phyloP scores from a whole-genome alignment of 2,797 vertebrate genomes.

The Zalophus californianus region DNA sequence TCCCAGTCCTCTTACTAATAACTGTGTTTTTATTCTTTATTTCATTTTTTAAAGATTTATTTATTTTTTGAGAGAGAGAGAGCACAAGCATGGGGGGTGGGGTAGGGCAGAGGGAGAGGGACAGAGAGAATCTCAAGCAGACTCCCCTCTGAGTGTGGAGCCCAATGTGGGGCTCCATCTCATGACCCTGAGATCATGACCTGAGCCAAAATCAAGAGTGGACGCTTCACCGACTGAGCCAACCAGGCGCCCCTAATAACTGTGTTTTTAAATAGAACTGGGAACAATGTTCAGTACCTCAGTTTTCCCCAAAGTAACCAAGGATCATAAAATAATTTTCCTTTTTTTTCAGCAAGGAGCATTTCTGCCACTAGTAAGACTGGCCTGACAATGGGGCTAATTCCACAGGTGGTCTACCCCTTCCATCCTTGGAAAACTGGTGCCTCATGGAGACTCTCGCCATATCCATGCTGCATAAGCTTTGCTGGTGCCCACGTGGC shows the following conservation, averaged over 20 bases:
- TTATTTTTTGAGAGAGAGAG: neutral
- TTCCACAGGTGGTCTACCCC: neutral
- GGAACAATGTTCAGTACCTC: neutral
- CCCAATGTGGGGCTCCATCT: no score
- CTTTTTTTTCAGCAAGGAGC: neutral
- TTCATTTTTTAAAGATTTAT: neutral
- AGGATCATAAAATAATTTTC: neutral
- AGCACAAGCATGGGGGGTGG: no score
- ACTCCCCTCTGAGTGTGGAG: no score
- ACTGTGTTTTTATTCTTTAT: neutral
- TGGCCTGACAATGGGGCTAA: neutral
- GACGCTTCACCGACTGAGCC: neutral
- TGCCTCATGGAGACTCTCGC: neutral
- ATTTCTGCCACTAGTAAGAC: neutral
- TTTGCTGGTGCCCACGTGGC: neutral
- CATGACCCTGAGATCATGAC: neutral
- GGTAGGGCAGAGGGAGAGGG: no score
- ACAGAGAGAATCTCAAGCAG: no score
- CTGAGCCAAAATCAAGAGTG: neutral
- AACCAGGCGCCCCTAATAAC: neutral
- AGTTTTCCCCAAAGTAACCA: neutral
- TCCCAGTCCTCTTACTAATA: neutral
- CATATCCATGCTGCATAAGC: neutral
- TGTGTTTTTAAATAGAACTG: conserved; percentile 9
- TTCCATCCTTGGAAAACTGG: neutral